Evolutionary conservation across 2,797 vertebrate genomes (phyloP).

Genomic region (Tauraco hartlaubi): DNA sequence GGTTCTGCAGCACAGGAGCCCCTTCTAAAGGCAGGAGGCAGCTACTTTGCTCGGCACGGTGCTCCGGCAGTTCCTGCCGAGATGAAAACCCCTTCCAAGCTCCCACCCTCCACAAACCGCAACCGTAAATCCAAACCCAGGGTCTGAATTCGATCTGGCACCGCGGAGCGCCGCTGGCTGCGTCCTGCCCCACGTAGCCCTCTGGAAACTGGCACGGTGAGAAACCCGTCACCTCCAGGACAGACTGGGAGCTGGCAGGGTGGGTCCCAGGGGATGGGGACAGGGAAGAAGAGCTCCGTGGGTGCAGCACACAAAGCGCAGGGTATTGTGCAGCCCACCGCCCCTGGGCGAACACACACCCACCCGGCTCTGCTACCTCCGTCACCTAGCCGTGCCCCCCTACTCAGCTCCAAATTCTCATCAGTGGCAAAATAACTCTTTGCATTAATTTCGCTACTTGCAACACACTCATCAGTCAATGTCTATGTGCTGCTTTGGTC

Average conservation of each 20-base stretch:
- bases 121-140: background rate
- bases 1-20: background rate
- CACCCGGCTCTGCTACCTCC: background rate
- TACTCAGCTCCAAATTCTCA: background rate
- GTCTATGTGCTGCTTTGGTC: background rate
- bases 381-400: background rate
- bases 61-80: background rate
- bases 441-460: background rate
- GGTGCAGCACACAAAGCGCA: background rate
- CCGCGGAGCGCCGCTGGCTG: background rate
- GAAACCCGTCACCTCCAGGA: background rate
- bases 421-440: background rate
- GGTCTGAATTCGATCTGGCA: background rate
- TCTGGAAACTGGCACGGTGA: background rate
- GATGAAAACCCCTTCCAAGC: background rate
- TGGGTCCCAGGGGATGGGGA: background rate
- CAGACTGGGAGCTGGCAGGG: background rate
- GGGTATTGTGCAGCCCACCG: background rate
- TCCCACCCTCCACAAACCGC: background rate
- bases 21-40: background rate
- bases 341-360: background rate
- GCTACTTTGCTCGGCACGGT: background rate
- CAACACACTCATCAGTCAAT: background rate
- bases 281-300: fast-evolving
- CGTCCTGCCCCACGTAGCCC: background rate